phyloP scores from a whole-genome alignment of 2,797 vertebrate species.

The Gymnodraco acuticeps region DNA sequence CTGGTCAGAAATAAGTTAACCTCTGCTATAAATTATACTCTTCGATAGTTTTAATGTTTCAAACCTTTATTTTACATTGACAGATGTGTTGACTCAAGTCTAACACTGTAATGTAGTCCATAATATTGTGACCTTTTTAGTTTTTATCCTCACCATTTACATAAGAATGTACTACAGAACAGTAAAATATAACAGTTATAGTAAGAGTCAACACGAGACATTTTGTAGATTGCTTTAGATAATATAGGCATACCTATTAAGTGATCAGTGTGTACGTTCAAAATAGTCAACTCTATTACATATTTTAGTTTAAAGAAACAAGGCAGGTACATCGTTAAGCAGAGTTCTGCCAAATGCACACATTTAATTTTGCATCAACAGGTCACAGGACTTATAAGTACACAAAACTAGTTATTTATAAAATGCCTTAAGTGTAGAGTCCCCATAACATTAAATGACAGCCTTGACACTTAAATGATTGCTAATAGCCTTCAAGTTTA shows the following conservation, averaged over 20 bases:
- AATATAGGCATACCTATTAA: slow-evolving; percentile 1
- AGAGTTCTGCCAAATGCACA: not conserved
- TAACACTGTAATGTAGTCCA: too few relatives aligned
- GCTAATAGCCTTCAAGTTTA: slow-evolving; percentile 44
- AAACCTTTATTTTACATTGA: too few relatives aligned
- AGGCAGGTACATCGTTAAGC: not conserved
- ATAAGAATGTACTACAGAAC: too few relatives aligned
- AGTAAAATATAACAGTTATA: not conserved
- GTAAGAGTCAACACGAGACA: not conserved
- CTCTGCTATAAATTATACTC: too few relatives aligned
- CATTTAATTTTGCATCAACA: slow-evolving; percentile 11
- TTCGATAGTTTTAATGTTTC: too few relatives aligned
- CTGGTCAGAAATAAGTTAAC: too few relatives aligned
- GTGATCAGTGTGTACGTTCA: not conserved
- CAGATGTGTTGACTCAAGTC: too few relatives aligned
- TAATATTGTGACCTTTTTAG: too few relatives aligned
- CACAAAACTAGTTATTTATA: not conserved
- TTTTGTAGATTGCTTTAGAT: not conserved
- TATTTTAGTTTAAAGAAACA: not conserved
- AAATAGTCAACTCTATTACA: not conserved
- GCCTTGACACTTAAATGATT: slow-evolving; percentile 1
- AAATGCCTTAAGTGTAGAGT: slow-evolving; percentile 5
- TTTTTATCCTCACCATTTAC: not conserved
- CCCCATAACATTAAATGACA: not conserved
- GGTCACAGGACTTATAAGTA: not conserved